phyloP scores from a whole-genome alignment of 2,113 vertebrate genomes.

The Tupaia chinensis region DNA sequence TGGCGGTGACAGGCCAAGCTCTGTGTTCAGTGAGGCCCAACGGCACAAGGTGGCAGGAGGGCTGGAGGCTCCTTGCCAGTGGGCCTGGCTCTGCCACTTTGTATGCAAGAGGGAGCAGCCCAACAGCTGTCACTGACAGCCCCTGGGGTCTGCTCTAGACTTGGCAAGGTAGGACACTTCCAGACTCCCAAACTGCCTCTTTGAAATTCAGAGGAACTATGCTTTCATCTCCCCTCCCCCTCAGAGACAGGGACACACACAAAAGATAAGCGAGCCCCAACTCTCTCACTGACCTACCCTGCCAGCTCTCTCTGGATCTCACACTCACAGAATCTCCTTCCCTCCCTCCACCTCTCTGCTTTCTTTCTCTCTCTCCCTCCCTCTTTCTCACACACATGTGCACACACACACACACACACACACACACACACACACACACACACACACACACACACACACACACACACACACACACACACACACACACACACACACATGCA shows the following conservation, averaged over 20 bases:
- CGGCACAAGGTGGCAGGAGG: constrained; percentile 68
- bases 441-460: no score
- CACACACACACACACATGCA: background rate
- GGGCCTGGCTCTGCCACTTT: constrained; percentile 55
- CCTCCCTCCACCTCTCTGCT: background rate
- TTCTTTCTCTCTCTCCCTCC: background rate
- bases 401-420: background rate
- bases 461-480: no score
- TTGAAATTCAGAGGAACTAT: constrained; percentile 72
- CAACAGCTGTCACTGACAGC: constrained; percentile 78
- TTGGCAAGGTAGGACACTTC: constrained; percentile 73
- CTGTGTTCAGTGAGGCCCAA: constrained; percentile 45
- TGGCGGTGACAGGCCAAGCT: constrained; percentile 27
- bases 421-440: background rate
- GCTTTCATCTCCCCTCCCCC: background rate
- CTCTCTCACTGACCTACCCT: background rate
- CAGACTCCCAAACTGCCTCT: constrained; percentile 69
- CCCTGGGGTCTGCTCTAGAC: constrained; percentile 73
- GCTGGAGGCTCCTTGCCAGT: constrained; percentile 26
- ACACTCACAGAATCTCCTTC: background rate
- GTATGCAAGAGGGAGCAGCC: constrained; percentile 69
- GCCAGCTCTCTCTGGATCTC: background rate
- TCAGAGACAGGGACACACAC: background rate
- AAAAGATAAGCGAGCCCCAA: background rate
- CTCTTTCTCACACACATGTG: no score